Evolutionary conservation across 2,888 invertebrate genomes (phyloP).

Genomic region (Drosophila quinaria): DNA sequence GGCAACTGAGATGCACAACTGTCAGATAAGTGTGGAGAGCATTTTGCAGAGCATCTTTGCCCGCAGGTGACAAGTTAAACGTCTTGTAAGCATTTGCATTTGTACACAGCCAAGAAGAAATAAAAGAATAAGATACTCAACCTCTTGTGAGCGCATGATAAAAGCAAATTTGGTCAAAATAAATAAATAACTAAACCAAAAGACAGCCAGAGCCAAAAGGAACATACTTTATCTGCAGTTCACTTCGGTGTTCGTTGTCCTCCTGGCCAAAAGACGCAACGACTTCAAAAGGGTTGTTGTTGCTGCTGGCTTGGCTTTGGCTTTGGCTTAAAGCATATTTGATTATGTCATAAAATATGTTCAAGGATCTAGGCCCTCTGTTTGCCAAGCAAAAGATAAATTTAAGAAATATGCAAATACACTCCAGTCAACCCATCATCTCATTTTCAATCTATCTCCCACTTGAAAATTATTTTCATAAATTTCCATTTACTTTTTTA

Average conservation of each 20-base stretch:
- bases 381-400: slow-evolving; percentile 71
- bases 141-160: slow-evolving; percentile 22
- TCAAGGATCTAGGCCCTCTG: slow-evolving; percentile 41
- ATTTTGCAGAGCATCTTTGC: slow-evolving; percentile 65
- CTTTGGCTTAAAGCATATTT: slow-evolving; percentile 78
- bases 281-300: slow-evolving; percentile 72
- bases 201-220: slow-evolving; percentile 31
- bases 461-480: slow-evolving; percentile 57
- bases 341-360: slow-evolving; percentile 78
- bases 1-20: slow-evolving; percentile 68
- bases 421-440: slow-evolving; percentile 5
- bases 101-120: slow-evolving; percentile 4
- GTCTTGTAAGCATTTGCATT: slow-evolving; percentile 77
- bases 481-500: slow-evolving; percentile 38
- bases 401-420: slow-evolving; percentile 80
- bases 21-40: slow-evolving; percentile 76
- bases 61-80: slow-evolving; percentile 82
- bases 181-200: slow-evolving; percentile 64
- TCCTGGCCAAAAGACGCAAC: slow-evolving; percentile 13
- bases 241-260: slow-evolving; percentile 47
- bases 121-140: slow-evolving; percentile 26
- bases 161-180: slow-evolving; percentile 48
- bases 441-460: slow-evolving; percentile 8
- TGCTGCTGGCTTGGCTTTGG: slow-evolving; percentile 32
- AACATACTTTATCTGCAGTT: slow-evolving; percentile 64